Base-by-base conservation (phyloP, 2,888 invertebrate species). In the Andrena camellia region DNA sequence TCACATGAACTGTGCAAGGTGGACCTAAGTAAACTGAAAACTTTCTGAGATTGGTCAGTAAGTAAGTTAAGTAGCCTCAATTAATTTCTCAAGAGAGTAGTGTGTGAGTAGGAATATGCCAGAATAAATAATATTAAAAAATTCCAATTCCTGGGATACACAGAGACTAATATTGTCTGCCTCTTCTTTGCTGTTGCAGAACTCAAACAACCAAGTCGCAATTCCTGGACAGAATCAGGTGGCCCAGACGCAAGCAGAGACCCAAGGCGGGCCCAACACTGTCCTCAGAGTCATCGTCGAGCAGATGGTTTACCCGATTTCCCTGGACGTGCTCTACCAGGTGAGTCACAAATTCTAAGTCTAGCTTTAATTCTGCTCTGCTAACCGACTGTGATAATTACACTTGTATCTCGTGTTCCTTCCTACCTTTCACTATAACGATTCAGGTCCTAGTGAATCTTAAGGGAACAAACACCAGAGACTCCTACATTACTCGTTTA, bases 221-320 rank as follows among this genome's bases (percentile, higher is more conserved):
- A 95, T 98, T 73, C 97, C 97, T 93, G 97, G 97, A 59, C 97
- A 98, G 94, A 98, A 94, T 90, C 94, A 95, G 91, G 91, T 91
- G 83, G 92, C 94, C 90, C 93, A 95, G 93, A 84, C 90, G 33
- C 93, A 93, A 83, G 92, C 91, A 13, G 96, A 96, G 88, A 96
- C 96, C 84, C 96, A 98, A 95, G 98, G 98, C 91, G 98, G 98
- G 79, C 98, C 98, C 83, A 98, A 99, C 95, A 98, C 99, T 69
- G 99, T 99, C 88, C 96, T 99, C 89, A 96, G 99, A 90, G 99
- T 99, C 91, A 99, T 99, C 94, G 97, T 99, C 91, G 99, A 99
- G 95, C 99, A 99, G 95, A 98, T 99, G 97, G 96, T 99, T 91
- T 99, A 99, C 95, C 99, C 99, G 69, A 99, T 99, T 91, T 98